Evolutionary conservation across 1,140 invertebrate genomes (phyloP), one percentile per base, ranked within the genome.

Genomic region (Microplitis mediator): DNA sequence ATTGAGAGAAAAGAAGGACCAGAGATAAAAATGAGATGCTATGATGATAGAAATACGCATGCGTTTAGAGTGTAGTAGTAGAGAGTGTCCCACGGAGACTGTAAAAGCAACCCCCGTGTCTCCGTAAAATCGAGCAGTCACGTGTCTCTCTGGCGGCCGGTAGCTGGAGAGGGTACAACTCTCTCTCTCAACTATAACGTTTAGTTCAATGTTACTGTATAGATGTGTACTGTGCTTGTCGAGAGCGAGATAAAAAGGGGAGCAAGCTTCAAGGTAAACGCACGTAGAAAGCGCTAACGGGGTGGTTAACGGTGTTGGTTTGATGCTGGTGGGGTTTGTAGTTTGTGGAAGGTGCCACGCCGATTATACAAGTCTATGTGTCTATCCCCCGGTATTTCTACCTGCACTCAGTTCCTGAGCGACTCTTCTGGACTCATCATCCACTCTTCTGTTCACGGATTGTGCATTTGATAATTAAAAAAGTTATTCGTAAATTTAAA

Each of bases 271-370:
- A 77, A 75, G 73, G 56, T 66, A 69, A 77, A 74, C 56, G 74
- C 67, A 71, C 65, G 72, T 71, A 66, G 73, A 51, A 56, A 60
- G 70, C 72, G 71, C 65, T 35, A 66, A 74, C 54, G 76, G 73
- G 71, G 73, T 73, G 72, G 73, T 70, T 68, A 64, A 52, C 58
- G 63, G 16, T 23, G 70, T 11, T 71, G 71, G 71, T 73, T 76
- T 73, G 75, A 72, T 45, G 67, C 70, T 69, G 79, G 63, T 61
- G 72, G 70, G 65, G 73, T 64, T 61, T 76, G 58, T 13, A 61
- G 23, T 66, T 68, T 23, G 62, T 62, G 64, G 72, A 69, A 52
- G 73, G 52, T 67, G 63, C 45, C 56, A 72, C 61, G 56, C 62
- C 39, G 58, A 54, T 61, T 67, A 71, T 70, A 9, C 71, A 56